Evolutionary conservation across 2,888 invertebrate species (phyloP).

Genomic region (Drosophila austrosaltans): DNA sequence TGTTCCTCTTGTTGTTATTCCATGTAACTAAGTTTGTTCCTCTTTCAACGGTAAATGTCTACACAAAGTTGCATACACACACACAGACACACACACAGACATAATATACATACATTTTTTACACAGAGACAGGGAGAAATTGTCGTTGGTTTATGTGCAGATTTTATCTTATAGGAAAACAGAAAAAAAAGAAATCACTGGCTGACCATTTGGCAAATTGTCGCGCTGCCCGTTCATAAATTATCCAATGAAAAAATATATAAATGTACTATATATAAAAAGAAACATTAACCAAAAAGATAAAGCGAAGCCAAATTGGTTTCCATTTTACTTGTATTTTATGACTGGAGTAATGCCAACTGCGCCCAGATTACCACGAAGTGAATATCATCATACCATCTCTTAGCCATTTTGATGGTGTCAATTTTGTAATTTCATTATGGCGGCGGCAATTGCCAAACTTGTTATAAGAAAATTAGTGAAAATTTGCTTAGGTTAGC

Average conservation of each 20-base stretch:
- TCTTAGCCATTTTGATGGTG: background rate
- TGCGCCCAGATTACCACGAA: constrained; percentile 3
- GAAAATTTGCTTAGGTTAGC: constrained; percentile 9
- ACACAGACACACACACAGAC: too few relatives aligned
- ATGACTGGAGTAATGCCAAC: constrained; percentile 4
- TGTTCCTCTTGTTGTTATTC: constrained; percentile 18
- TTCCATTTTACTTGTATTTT: constrained; percentile 10
- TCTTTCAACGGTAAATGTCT: background rate
- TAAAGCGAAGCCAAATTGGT: constrained; percentile 4
- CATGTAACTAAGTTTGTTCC: background rate
- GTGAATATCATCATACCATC: background rate
- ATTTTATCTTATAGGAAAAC: background rate
- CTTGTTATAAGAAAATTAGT: constrained; percentile 13
- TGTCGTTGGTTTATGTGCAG: constrained; percentile 7
- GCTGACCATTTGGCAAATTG: constrained; percentile 44
- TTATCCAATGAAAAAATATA: constrained; percentile 10
- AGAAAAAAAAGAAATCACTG: constrained; percentile 3
- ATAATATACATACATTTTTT: too few relatives aligned
- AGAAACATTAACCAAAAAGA: constrained; percentile 13
- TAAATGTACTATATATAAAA: constrained; percentile 18
- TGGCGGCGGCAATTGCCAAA: constrained; percentile 13
- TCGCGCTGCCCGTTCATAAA: constrained; percentile 35
- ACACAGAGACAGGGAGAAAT: constrained; percentile 1
- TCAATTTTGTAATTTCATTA: constrained; percentile 11
- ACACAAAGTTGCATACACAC: background rate